Base-by-base conservation (phyloP, 2,113 vertebrate species). In the Onychorhynchus coronatus region DNA sequence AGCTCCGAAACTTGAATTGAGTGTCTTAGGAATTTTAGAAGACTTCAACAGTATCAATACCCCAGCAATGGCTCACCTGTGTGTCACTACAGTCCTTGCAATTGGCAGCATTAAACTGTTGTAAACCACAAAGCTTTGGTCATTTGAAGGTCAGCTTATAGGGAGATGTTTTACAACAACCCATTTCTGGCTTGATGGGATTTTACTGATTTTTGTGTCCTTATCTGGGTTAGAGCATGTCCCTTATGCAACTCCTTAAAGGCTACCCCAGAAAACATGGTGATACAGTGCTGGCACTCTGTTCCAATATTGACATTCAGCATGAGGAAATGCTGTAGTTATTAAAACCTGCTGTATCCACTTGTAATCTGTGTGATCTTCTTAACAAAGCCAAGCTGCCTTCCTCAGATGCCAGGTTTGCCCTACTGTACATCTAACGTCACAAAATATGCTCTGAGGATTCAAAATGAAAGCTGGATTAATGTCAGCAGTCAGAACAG, bases 331-430 rank as follows among this genome's bases (percentile, higher is more conserved):
- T 33, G 33, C n/a, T 87, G 33, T 58, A 62, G 30, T 71, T 90
- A 93, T 86, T 84, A 71, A 91, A 94, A 79, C 68, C 76, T 91
- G 37, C 63, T 94, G 70, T 52, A 95, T 50, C n/a, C 65, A 44
- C 39, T 91, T 86, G 47, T 67, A 78, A 59, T 47, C 61, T 44
- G 24, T 81, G 47, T 91, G 73, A 91, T 91, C 80, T 82, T 58
- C 85, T 68, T 85, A 94, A 85, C 59, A 72, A 92, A 91, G 23
- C 79, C 91, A 93, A 89, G 56, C 61, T 91, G 86, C 70, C 65
- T 89, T 81, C 50, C 31, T 93, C 2, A 3, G 76, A 59, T 89
- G 73, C 56, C 89, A 87, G 41, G n/a, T 41, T 68, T 82, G 31
- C 52, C 85, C 39, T 56, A 16, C 47, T 16, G 24, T 87, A 47